Evolutionary conservation across 1,140 invertebrate genomes (phyloP), one percentile per base, ranked within the genome.

Genomic region (Bombus sibiricus): DNA sequence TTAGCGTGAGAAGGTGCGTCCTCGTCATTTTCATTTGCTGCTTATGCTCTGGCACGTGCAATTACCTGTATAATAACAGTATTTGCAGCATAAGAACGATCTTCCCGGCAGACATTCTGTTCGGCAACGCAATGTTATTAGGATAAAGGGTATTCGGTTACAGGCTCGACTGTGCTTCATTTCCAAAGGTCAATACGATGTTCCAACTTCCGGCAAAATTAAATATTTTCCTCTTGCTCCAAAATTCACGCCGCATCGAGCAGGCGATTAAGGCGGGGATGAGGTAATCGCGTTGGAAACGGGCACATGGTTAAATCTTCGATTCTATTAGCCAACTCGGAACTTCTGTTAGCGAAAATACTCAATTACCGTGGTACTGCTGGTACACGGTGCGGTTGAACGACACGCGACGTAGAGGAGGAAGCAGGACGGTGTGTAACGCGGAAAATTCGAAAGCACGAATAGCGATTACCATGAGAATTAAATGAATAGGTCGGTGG

Each of bases 381-480:
- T 25, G 12, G 18, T 25, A 22, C 28, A 32, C 53, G 22, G 41
- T 1, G 32, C 34, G 39, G 62, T 15, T 6, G 57, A 28, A 41
- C 18, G 53, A 62, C 39, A 62, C 39, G 28, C 39, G 32, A 37
- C 18, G 8, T 1, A 1, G n/a, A 3, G 32, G 37, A 25, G n/a
- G 62, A 37, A 57, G 22, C 28, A 5, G 10, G 78, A 32, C 15
- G 4, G 43, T 1, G 57, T 25, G 77, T 28, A 3, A 18, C 62
- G 64, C 62, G 76, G 88, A 75, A 81, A 80, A 86, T 89, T 89
- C 76, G 64, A 80, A 89, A 89, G 69, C 84, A 85, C 64, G 83
- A 83, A 72, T 86, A 88, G 59, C 74, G 83, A 88, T 89, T 86
- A 88, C 83, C 88, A 79, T 82, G 88, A 78, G 87, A 89, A 89